These are phyloP conservation scores for Bombus impatiens DNA, from an alignment of 1,140 invertebrate species.

Conservation along the genomic window DNA sequence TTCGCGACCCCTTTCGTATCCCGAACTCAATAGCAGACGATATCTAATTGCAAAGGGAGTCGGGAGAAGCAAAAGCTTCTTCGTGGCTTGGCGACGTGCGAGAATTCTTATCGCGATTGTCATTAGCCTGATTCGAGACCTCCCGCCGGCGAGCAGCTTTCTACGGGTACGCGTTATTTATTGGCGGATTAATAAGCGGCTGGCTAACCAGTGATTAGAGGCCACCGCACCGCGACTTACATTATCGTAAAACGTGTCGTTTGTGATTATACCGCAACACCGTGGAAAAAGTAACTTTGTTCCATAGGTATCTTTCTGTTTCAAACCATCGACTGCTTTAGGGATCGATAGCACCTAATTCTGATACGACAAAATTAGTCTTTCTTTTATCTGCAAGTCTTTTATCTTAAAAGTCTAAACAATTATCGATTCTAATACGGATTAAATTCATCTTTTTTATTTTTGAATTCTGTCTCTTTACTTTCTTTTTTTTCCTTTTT, in stretches of 20 bases:
- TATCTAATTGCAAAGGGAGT: neutral
- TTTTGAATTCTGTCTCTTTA: too few relatives aligned
- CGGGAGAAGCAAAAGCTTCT: conserved; percentile 6
- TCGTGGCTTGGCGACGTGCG: neutral
- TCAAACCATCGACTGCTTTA: too few relatives aligned
- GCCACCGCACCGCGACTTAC: neutral
- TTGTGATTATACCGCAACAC: neutral
- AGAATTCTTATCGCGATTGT: conserved; percentile 42
- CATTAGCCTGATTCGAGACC: conserved; percentile 44
- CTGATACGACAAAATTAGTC: too few relatives aligned
- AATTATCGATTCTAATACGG: neutral
- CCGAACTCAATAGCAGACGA: neutral
- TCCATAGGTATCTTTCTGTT: neutral
- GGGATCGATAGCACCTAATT: too few relatives aligned
- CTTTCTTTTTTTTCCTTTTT: too few relatives aligned
- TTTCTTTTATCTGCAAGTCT: neutral
- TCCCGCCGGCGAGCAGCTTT: conserved; percentile 29
- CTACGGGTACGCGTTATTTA: conserved; percentile 34
- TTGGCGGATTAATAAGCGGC: conserved; percentile 37
- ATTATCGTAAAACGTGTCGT: conserved; percentile 21
- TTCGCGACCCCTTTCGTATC: neutral
- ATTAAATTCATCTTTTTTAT: neutral
- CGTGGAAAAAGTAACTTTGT: neutral
- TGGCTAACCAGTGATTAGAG: conserved; percentile 32
- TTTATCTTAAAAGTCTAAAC: neutral